Percentiles rank a stretch among this genome's conserved stretches.
Conservation (phyloP, 2,113 vertebrate species). For the Aplodontia rufa region DNA sequence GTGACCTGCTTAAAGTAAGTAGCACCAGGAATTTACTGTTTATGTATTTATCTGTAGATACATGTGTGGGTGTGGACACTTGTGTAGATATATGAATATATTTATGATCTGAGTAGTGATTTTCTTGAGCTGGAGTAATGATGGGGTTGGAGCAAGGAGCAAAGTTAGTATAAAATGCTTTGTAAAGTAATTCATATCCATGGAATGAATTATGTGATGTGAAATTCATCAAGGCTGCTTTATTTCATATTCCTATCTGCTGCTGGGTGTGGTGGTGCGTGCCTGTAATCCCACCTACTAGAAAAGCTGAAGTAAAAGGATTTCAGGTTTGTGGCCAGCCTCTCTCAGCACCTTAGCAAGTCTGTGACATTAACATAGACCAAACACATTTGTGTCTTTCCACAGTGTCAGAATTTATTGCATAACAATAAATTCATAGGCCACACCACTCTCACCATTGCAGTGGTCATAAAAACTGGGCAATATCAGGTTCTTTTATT, state of each 20-base stretch:
- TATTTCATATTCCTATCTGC: background rate
- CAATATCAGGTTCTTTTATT: no score
- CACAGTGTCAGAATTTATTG: no score
- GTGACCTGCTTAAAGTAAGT: slow-evolving; percentile 2
- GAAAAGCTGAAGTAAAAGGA: no score
- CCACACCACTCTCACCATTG: no score
- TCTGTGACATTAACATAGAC: no score
- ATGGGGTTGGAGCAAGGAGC: background rate
- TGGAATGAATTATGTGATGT: background rate
- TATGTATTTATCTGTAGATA: background rate
- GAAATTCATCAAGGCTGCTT: background rate
- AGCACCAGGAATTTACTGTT: background rate
- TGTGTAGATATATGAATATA: background rate
- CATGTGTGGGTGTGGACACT: background rate
- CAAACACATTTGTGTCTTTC: no score
- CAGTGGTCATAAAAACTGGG: no score
- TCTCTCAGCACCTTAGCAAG: no score
- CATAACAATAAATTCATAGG: no score
- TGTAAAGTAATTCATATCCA: background rate
- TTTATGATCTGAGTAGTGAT: background rate
- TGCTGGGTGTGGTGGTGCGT: no score
- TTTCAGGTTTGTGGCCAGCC: no score
- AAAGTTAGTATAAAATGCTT: background rate
- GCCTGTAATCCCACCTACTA: no score
- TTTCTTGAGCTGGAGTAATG: background rate